Conservation (phyloP, 1,140 invertebrate genomes). For the Gonioctena quinquepunctata region DNA sequence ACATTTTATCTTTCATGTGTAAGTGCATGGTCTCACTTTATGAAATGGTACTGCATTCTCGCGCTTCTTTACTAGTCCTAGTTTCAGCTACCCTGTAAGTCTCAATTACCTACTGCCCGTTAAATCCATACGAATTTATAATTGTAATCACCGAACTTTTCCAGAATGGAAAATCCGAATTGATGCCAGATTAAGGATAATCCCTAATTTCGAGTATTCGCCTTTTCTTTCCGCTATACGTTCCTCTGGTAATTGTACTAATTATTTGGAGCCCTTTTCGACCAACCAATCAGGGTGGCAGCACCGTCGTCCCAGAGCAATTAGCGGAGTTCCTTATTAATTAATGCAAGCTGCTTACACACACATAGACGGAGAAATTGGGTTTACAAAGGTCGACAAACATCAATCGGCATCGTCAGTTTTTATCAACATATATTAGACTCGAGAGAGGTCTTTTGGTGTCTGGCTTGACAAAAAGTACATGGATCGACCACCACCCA, state of each 20-base stretch:
- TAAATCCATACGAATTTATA: neutral
- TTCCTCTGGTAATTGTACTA: slow-evolving; percentile 33
- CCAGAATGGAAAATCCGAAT: neutral
- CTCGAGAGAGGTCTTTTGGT: no score
- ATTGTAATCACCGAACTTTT: neutral
- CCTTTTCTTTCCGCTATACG: slow-evolving; percentile 8
- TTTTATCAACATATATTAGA: neutral
- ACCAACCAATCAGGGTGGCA: slow-evolving; percentile 39
- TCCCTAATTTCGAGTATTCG: slow-evolving; percentile 1
- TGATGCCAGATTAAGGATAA: slow-evolving; percentile 10
- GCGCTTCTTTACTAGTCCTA: no score
- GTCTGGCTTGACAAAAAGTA: no score
- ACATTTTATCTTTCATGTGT: no score
- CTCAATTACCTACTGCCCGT: neutral
- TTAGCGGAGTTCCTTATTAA: slow-evolving; percentile 55
- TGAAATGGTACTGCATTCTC: no score
- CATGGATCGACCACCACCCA: no score
- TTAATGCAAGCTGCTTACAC: slow-evolving; percentile 54
- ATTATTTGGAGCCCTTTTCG: slow-evolving; percentile 40
- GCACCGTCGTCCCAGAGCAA: slow-evolving; percentile 52
- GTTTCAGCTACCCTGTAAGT: no score
- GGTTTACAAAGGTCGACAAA: neutral
- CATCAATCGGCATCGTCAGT: neutral
- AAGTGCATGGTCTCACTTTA: no score
- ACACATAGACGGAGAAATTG: neutral